Conservation (phyloP, 2,797 vertebrate genomes). For the Oceanodroma leucorhoa region DNA sequence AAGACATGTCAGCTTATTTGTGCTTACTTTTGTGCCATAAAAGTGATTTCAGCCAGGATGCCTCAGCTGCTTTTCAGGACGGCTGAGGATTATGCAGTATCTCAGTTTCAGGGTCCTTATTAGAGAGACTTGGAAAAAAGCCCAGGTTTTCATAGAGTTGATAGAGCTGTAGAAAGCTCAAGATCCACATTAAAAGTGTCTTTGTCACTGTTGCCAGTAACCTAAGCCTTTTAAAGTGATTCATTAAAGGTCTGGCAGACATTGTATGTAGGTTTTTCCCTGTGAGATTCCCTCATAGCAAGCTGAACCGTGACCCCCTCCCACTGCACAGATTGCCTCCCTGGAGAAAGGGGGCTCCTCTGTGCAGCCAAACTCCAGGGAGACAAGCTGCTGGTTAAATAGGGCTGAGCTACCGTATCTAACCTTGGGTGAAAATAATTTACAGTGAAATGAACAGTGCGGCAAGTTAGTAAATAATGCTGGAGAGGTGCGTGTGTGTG, state of each 20-base stretch:
- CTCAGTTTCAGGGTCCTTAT: not conserved
- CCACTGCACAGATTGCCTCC: rapidly evolving
- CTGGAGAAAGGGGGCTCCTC: not conserved
- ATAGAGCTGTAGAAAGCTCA: not conserved
- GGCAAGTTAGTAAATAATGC: not conserved
- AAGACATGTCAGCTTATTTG: not conserved
- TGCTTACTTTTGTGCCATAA: not conserved
- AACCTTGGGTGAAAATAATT: not conserved
- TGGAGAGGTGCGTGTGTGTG: not conserved
- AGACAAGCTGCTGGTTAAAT: not conserved
- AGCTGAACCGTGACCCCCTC: rapidly evolving
- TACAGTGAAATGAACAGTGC: not conserved
- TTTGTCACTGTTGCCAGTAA: not conserved
- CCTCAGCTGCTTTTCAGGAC: not conserved
- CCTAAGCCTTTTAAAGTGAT: not conserved
- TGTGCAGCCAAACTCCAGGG: rapidly evolving
- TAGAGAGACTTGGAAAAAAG: not conserved
- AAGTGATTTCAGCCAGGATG: not conserved
- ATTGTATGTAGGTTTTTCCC: not conserved
- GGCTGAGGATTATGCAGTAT: not conserved
- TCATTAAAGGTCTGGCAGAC: not conserved
- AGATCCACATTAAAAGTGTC: not conserved
- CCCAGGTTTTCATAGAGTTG: not conserved
- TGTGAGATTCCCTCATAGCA: not conserved
- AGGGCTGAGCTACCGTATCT: rapidly evolving